Evolutionary conservation across 2,797 vertebrate genomes (phyloP).

Genomic region (Sandelia bainsii): DNA sequence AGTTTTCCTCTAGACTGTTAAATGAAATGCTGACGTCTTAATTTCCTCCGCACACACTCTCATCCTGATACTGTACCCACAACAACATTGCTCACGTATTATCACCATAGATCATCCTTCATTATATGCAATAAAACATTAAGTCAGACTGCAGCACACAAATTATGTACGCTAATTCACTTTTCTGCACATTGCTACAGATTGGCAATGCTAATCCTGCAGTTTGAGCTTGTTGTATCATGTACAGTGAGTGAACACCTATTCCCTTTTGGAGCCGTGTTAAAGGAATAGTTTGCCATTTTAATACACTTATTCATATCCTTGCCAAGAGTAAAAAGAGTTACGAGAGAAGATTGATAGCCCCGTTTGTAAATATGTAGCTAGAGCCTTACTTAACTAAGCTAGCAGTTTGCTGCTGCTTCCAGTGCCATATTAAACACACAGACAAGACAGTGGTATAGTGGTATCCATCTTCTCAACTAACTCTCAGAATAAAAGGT

Average conservation of each 20-base stretch:
- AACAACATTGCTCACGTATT: background rate
- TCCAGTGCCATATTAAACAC: background rate
- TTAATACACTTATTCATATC: background rate
- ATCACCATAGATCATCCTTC: conserved; percentile 8
- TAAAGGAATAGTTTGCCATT: conserved; percentile 4
- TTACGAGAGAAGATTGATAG: background rate
- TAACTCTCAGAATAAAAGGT: background rate
- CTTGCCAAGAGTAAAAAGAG: background rate
- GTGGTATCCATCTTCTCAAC: background rate
- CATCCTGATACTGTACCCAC: background rate
- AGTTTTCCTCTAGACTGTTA: background rate
- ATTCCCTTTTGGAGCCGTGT: background rate
- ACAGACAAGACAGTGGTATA: background rate
- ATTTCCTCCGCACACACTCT: background rate
- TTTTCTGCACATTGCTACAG: background rate
- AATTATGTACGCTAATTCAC: background rate
- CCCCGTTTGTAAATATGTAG: background rate
- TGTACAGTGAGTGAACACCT: background rate
- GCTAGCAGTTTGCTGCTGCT: background rate
- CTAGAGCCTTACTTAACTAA: conserved; percentile 7
- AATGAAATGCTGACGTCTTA: conserved; percentile 3
- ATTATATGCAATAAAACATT: background rate
- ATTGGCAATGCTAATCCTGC: background rate
- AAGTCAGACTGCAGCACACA: background rate
- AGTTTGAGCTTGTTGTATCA: conserved; percentile 11